Percentiles rank a stretch among this genome's conserved stretches.
Conservation (phyloP, 1,140 invertebrate genomes). For the Trichonephila clavata region DNA sequence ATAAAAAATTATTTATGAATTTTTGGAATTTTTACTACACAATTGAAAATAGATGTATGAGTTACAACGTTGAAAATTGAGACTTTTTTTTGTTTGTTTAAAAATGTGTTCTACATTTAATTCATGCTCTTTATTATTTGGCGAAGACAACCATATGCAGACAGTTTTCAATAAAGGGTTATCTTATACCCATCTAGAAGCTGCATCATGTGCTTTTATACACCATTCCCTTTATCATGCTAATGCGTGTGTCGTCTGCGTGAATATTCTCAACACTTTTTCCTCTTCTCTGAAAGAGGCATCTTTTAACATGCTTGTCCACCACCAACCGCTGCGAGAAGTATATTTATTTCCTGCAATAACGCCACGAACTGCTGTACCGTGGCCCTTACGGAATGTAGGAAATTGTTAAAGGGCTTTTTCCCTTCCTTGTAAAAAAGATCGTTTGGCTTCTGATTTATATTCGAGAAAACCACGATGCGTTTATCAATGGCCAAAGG, state of each 20-base stretch:
- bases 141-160: no score
- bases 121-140: no score
- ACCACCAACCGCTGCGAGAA: slow-evolving; percentile 1
- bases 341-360: slow-evolving; percentile 19
- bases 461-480: not conserved
- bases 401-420: not conserved
- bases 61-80: no score
- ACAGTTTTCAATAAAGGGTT: no score
- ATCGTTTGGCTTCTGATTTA: not conserved
- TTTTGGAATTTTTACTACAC: no score
- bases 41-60: no score
- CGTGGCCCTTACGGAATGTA: not conserved
- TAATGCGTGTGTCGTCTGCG: not conserved
- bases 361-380: not conserved
- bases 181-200: no score
- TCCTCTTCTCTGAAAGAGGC: not conserved
- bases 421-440: not conserved
- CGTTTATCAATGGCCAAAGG: not conserved
- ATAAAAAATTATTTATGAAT: no score
- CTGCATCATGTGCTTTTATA: not conserved
- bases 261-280: not conserved
- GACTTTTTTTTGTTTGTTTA: no score
- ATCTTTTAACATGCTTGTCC: not conserved
- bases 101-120: no score
- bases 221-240: not conserved